Percentiles rank a stretch among this genome's conserved stretches.
phyloP scores from a whole-genome alignment of 2,888 invertebrate genomes.

The Ceraclea dissimilis region DNA sequence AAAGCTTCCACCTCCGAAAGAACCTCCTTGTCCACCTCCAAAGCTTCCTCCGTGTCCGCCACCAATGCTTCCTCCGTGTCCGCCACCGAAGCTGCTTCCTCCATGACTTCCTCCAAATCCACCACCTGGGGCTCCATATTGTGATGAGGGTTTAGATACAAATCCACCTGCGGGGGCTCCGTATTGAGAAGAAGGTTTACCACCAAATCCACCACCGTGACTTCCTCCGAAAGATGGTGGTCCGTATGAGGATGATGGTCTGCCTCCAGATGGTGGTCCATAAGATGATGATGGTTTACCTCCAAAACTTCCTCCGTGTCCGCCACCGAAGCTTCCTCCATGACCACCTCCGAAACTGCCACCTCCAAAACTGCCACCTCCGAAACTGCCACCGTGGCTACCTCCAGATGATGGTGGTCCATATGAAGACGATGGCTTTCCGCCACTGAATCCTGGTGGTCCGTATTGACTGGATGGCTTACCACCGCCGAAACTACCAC shows the following conservation, averaged over 20 bases:
- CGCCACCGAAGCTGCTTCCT: constrained; percentile 27
- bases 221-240: constrained; percentile 29
- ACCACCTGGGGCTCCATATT: constrained; percentile 45
- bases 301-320: constrained; percentile 20
- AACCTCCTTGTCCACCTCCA: constrained; percentile 24
- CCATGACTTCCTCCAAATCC: constrained; percentile 24
- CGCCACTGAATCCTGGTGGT: constrained; percentile 34
- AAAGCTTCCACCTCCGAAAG: constrained; percentile 25
- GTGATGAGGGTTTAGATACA: constrained; percentile 35
- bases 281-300: constrained; percentile 22
- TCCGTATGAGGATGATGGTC: constrained; percentile 29
- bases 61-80: constrained; percentile 27
- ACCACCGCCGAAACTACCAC: constrained; percentile 32
- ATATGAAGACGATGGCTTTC: constrained; percentile 41
- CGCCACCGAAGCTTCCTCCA: constrained; percentile 24
- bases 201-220: constrained; percentile 25
- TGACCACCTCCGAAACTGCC: constrained; percentile 26
- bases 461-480: constrained; percentile 46
- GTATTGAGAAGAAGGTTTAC: constrained; percentile 15
- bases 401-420: constrained; percentile 49
- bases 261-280: constrained; percentile 28
- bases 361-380: constrained; percentile 11
- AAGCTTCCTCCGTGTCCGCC: constrained; percentile 25
- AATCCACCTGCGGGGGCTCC: constrained; percentile 24
- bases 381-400: constrained; percentile 31